Evolutionary conservation across 35 echinoderm and acorn worm genomes (phyloP), one percentile per base, ranked within the genome.

Genomic region (Acanthaster planci): DNA sequence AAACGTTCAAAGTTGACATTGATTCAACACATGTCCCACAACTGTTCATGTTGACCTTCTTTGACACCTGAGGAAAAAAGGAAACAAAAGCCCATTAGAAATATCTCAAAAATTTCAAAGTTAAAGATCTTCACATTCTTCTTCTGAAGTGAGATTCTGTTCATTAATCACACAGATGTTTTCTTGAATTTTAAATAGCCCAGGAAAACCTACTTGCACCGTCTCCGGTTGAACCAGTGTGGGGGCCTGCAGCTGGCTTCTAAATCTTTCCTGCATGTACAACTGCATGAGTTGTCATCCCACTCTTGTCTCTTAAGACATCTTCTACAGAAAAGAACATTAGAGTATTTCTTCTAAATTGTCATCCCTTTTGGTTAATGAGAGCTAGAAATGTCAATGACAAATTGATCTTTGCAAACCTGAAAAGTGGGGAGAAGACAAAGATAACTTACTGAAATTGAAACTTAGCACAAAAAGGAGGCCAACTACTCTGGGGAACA

Each of bases 151-250:
- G n/a, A n/a, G n/a, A n/a, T 56, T 56, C 54, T 18, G 54, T 56
- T 56, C 22, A 56, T 56, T 56, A 4, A 1, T 1, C 54, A 2
- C 8, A 1, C 16, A n/a, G 54, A 56, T 67, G 42, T 47, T 47
- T 47, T 47, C 4, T 47, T 12, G 12, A 47, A 72, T 35, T 26
- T 12, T 31, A 72, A 23, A 1, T 31, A 19, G n/a, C 30, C n/a
- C 8, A 15, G 18, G 15, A 35, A 44, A 21, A 85, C 83, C 40
- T 75, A 85, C 83, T 44, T 85, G 83, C 83, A 85, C 22, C 35
- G 58, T 26, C 40, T 58, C 12, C 35, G 57, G 42, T 76, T 75
- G 39, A 85, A 76, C 2, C 38, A 21, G 29, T 42, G 32, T 0
- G 83, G 83, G 38, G 58, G 16, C 47, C 27, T 58, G 26, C 83